Base-by-base conservation (phyloP, 2,797 vertebrate species). In the Muraenolepis orangiensis region DNA sequence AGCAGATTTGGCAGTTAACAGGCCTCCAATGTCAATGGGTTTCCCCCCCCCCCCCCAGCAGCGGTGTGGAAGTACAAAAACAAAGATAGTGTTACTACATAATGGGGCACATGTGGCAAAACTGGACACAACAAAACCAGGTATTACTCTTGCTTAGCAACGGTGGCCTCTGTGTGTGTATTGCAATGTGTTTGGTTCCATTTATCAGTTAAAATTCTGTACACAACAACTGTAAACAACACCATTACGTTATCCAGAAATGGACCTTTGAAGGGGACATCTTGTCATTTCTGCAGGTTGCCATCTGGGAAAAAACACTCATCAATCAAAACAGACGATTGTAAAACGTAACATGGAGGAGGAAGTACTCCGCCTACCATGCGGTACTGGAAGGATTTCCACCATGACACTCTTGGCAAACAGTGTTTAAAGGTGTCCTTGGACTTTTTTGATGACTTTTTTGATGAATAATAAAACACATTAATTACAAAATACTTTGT, bases 1-100 rank as follows among this genome's bases (percentile, higher is more conserved):
- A 79, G 85, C 79, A 82, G 74, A 34, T 69, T 30, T 69, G 30
- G 32, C 68, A 20, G 57, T 23, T n/a, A 64, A 67, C 6, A 18
- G 26, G 28, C 66, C 30, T 6, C 66, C 18, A 16, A 67, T 67
- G 66, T 67, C 29, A 30, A 14, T 29, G 66, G 66, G 29, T 31
- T 67, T 66, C 4, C 29, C 28, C 64, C 28, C 64, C 31, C 29
- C 4, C 29, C 28, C 64, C 28, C 64, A 66, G 64, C 28, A 67
- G 66, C 28, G 13, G 12, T 31, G 66, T 38, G 38, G 10, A 16
- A 20, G 70, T 57, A 40, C 31, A 16, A 40, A 29, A 46, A 14
- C 42, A 64, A 12, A 10, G 4, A 13, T 26, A 64, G 57, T 26
- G 23, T 64, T 2, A 26, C 57, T 26, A 64, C n/a, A 64, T 64